Evolutionary conservation across 2,797 vertebrate species (phyloP), one percentile per base, ranked within the genome.

Genomic region (Anguilla anguilla): DNA sequence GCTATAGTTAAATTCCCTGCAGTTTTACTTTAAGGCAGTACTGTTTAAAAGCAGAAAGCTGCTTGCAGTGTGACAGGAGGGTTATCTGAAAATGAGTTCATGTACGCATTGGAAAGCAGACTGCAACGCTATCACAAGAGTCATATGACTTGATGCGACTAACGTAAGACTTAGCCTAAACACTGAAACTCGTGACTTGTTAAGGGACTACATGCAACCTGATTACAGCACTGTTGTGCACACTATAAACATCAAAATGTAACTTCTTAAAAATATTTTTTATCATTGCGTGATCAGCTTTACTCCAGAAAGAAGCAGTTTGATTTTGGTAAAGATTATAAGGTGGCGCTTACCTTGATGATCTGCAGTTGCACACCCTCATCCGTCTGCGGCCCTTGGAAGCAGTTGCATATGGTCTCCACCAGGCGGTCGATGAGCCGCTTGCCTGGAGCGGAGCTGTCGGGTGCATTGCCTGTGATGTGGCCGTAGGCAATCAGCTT

Each of bases 361-460:
- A 99, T 99, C 94, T 99, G 98, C 67, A 99, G 97, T 89, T 99
- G 98, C 67, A 99, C 98, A 5, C 98, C 98, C 91, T 99, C 98
- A 59, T 99, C 98, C 0, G 98, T 99, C 89, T 99, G 98, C 1
- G 98, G 98, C 3, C 98, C 98, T 92, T 98, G 98, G 92, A 99
- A 99, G 92, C 98, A 99, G 94, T 95, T 98, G 93, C 98, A 99
- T 92, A 99, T 95, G 19, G 98, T 99, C 92, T 99, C 98, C 90
- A 99, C 96, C 88, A 99, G 96, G 39, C 98, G 96, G 93, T 99
- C 98, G 6, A 99, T 99, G 83, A 99, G 94, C 1, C 98, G 94
- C 86, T 98, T 99, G 0, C 98, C 98, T 0, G 98, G 97, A 25
- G 96, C 96, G 1, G 96, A 96, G 0, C 97, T 97, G 93, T 99